Evolutionary conservation across 2,888 invertebrate species (phyloP), one percentile per base, ranked within the genome.

Genomic region (Xiphydria camelus): DNA sequence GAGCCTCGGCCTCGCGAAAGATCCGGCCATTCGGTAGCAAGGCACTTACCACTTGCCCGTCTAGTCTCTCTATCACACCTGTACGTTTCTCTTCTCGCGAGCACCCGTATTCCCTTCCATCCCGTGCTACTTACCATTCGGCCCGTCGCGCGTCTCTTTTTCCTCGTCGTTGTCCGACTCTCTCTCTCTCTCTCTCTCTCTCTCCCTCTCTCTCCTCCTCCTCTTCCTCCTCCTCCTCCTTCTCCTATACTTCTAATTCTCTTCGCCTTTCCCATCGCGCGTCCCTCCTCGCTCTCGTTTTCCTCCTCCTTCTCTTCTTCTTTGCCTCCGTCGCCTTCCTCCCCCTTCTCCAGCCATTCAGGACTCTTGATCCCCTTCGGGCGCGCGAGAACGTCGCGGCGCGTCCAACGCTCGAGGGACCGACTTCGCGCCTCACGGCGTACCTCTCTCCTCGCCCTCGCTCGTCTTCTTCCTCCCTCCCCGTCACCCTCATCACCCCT

Each of bases 1-100:
- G 51, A 55, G 47, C 49, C 45, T 42, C 41, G 5, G 45, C 42
- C 44, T 47, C 49, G 44, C 53, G 49, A 49, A 52, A 52, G 48
- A 48, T 45, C 34, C 50, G 41, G 44, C 32, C 53, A 53, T 49
- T 51, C 51, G 47, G 52, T 57, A 51, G 45, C 47, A 49, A 45
- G 50, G 42, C 48, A 47, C 47, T 45, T 46, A 51, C 39, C 38
- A 37, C 44, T 41, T 44, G 34, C 42, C 41, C 36, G 43, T 48
- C 33, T 38, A 36, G 21, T 40, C 26, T 25, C 35, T 23, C 22
- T 29, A 19, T 47, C 32, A 12, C 5, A 31, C 33, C 21, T 22
- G 12, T 32, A 21, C 31, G 38, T n/a, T n/a, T n/a, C n/a, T n/a
- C n/a, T n/a, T n/a, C n/a, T n/a, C n/a, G n/a, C n/a, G n/a, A n/a